Percentiles rank a stretch among this genome's conserved stretches.
Conservation (phyloP, 2,888 invertebrate species). For the Tachina grossa region DNA sequence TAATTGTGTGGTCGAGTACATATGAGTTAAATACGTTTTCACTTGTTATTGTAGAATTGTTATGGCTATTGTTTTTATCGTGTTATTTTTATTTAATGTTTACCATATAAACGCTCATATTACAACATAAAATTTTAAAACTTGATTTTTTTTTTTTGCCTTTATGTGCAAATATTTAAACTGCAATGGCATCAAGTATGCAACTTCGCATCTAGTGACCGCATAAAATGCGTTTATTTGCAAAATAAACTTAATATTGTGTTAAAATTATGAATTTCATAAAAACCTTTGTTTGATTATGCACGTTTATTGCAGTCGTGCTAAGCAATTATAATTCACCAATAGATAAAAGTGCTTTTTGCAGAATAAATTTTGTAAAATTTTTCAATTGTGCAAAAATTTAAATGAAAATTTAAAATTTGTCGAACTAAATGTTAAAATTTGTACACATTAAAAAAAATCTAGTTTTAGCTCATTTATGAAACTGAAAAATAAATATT, state of each 20-base stretch:
- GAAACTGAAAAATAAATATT: neutral
- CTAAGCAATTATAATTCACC: too few species aligned
- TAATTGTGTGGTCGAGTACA: neutral
- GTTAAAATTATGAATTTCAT: neutral
- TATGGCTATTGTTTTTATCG: constrained; percentile 8
- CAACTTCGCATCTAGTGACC: neutral
- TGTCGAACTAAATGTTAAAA: too few species aligned
- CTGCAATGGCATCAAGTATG: neutral
- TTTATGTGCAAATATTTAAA: neutral
- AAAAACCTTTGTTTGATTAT: neutral
- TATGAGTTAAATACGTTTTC: constrained; percentile 8
- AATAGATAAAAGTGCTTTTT: too few species aligned
- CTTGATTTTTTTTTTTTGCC: neutral
- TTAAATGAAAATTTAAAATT: too few species aligned
- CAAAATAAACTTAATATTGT: neutral
- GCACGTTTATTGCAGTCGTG: neutral
- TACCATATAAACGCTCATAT: constrained; percentile 31
- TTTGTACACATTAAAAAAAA: too few species aligned
- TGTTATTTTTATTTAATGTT: constrained; percentile 48
- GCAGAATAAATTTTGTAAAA: too few species aligned
- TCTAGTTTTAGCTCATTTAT: neutral
- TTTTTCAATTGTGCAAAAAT: too few species aligned
- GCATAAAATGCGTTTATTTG: neutral
- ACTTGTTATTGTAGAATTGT: constrained; percentile 16
- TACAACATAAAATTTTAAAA: constrained; percentile 17